Evolutionary conservation across 35 echinoderm and acorn worm species (phyloP), one percentile per base, ranked within the genome.

Genomic region (Apostichopus californicus): DNA sequence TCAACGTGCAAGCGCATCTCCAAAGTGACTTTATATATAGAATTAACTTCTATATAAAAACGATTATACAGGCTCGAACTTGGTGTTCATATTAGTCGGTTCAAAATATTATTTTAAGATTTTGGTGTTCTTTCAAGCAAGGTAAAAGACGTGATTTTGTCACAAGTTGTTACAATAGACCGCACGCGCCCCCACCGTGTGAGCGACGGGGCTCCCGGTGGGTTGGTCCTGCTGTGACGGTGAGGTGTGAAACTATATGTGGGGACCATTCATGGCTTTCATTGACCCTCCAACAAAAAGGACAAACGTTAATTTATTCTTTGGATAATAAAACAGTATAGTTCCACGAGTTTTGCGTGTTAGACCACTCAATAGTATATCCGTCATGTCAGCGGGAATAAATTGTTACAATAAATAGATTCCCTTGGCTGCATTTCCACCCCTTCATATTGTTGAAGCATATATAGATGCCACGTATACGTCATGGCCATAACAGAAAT

Each of bases 101-200:
- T 68, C 64, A 68, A 68, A 68, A 68, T 68, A 68, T 68, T 68
- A 68, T 68, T 68, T 68, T 68, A 68, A 68, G 64, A 68, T 18
- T 68, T 2, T 46, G 34, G 34, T 46, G 34, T 46, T 46, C 34
- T 46, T 46, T 46, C 34, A 46, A 46, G 34, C 34, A 46, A 46
- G 34, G 34, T 46, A 46, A 46, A 46, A 46, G 34, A 46, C 34
- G 34, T 46, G 34, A 46, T 68, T 68, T 68, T 68, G 64, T 68
- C 64, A 11, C 18, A 14, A 68, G 11, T 68, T 11, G 64, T 68
- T 14, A 68, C 11, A 68, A 68, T 68, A 17, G 64, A 68, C 11
- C 11, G 11, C 64, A 68, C 64, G 6, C 18, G 64, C 64, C 64
- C 64, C 64, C 64, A 68, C 64, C 6, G 64, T 68, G 64, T 68